Percentiles rank a stretch among this genome's conserved stretches.
phyloP scores from a whole-genome alignment of 2,888 invertebrate species.

The Calameuta pallipes region DNA sequence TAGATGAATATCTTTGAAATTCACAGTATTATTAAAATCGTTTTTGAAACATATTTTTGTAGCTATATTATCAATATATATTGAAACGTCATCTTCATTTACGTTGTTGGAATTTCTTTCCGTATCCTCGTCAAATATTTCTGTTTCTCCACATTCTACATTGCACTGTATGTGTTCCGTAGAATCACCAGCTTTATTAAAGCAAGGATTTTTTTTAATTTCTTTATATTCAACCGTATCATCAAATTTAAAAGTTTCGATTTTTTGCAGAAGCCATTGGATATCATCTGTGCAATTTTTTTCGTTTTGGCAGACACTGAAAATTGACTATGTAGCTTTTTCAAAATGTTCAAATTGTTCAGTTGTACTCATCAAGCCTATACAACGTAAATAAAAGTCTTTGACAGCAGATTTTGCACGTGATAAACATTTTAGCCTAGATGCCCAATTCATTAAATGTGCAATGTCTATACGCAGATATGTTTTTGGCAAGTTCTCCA shows the following conservation, averaged over 20 bases:
- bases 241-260: constrained; percentile 15
- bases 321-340: constrained; percentile 13
- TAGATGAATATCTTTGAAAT: too few relatives aligned
- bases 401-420: constrained; percentile 19
- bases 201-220: too few relatives aligned
- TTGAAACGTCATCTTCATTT: too few relatives aligned
- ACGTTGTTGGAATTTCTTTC: too few relatives aligned
- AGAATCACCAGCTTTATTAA: too few relatives aligned
- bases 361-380: constrained; percentile 23
- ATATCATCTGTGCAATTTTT: constrained; percentile 11
- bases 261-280: constrained; percentile 19
- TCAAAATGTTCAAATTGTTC: constrained; percentile 17
- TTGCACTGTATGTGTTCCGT: too few relatives aligned
- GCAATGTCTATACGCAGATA: constrained; percentile 24
- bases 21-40: too few relatives aligned
- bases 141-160: too few relatives aligned
- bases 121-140: too few relatives aligned
- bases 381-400: constrained; percentile 21
- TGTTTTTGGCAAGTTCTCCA: constrained; percentile 8
- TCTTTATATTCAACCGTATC: constrained; percentile 11
- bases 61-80: too few relatives aligned
- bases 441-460: constrained; percentile 21
- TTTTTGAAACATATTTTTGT: too few relatives aligned
- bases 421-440: constrained; percentile 11
- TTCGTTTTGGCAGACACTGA: constrained; percentile 19